Percentiles rank a stretch among this genome's conserved stretches.
Evolutionary conservation across 2,113 vertebrate genomes (phyloP).

Genomic region (Opisthocomus hoazin): DNA sequence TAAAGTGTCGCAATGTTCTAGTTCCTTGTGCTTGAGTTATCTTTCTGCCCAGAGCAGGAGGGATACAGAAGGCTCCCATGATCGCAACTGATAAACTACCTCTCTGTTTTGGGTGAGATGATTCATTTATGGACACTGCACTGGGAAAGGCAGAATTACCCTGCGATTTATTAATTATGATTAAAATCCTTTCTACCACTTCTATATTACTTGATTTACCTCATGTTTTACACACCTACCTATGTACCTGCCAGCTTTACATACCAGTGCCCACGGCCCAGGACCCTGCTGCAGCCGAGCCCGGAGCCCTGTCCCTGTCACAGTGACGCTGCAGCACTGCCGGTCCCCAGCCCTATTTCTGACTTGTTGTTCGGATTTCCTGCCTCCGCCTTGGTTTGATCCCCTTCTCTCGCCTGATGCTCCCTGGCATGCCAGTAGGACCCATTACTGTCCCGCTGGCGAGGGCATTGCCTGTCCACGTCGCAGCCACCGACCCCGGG

Average conservation of each 20-base stretch:
- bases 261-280: not conserved
- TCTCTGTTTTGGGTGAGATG: not conserved
- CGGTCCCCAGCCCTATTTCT: not conserved
- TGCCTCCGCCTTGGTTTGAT: not conserved
- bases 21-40: not conserved
- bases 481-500: accelerated
- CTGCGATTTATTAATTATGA: slow-evolving; percentile 16
- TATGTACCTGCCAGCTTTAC: not conserved
- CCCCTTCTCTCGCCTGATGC: not conserved
- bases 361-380: not conserved
- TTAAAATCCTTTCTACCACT: not conserved
- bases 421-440: not conserved
- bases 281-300: accelerated
- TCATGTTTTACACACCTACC: not conserved
- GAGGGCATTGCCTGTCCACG: not conserved
- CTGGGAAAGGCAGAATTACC: not conserved
- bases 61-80: not conserved
- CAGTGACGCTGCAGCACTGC: not conserved
- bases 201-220: not conserved
- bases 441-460: accelerated
- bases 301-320: not conserved
- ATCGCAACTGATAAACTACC: slow-evolving; percentile 5
- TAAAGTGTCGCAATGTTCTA: not conserved
- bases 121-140: not conserved
- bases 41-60: not conserved